Evolutionary conservation across 2,888 invertebrate genomes (phyloP).

Genomic region (Petrolisthes cinctipes): DNA sequence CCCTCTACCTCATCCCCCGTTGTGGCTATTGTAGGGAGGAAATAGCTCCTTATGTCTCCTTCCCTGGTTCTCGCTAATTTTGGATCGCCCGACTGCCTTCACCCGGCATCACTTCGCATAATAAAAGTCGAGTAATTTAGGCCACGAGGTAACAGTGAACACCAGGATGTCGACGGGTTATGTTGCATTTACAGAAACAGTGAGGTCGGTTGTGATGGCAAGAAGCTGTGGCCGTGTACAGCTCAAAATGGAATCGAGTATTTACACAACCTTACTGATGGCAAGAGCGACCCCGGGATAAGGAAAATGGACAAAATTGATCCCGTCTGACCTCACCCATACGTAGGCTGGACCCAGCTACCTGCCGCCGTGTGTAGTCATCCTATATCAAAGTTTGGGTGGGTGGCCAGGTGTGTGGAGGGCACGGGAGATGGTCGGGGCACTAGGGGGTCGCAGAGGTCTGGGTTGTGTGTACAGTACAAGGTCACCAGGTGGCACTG

Average conservation of each 20-base stretch:
- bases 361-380: slow-evolving; percentile 10
- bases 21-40: slow-evolving; percentile 11
- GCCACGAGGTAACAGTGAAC: not conserved
- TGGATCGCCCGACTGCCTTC: not conserved
- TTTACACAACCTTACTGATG: not conserved
- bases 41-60: slow-evolving; percentile 12
- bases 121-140: not conserved
- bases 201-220: not conserved
- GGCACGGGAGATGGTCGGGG: not conserved
- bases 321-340: not conserved
- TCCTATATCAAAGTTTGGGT: not conserved
- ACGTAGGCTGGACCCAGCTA: slow-evolving; percentile 1
- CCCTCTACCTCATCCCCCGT: not conserved
- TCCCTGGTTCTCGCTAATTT: slow-evolving; percentile 5
- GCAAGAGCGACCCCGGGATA: not conserved
- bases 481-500: no score
- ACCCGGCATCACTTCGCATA: not conserved
- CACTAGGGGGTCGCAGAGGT: not conserved
- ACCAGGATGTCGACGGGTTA: not conserved
- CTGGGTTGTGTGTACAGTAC: no score
- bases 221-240: not conserved
- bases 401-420: not conserved
- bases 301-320: not conserved
- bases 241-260: not conserved
- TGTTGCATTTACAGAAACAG: no score